A percentile compares a stretch with the other conserved stretches of the same genome.
Conservation (phyloP, 2,797 vertebrate species). For the Synaphobranchus kaupii region DNA sequence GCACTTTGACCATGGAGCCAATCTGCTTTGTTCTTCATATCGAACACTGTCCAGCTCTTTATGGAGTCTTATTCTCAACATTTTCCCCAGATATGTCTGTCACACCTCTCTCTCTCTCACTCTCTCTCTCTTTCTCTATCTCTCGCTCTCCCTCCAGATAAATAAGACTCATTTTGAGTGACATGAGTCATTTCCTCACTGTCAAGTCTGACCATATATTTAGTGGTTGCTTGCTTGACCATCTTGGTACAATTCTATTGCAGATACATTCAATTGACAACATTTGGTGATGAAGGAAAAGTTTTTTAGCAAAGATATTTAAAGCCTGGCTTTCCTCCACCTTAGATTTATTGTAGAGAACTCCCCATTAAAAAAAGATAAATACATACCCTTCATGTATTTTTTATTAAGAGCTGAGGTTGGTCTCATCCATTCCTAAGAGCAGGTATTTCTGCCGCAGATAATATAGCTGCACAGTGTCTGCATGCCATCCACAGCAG, state of each 20-base stretch:
- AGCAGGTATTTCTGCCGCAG: background rate
- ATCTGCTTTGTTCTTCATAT: background rate
- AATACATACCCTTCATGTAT: background rate
- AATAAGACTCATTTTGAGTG: no score
- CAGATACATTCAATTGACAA: background rate
- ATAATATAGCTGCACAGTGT: background rate
- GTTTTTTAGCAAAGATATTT: background rate
- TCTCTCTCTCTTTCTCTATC: background rate
- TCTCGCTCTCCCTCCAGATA: background rate
- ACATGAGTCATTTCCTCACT: no score
- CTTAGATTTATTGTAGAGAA: background rate
- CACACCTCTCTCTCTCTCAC: background rate
- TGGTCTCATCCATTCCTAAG: background rate
- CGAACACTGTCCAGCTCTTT: background rate
- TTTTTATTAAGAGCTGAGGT: background rate
- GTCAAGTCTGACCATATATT: no score
- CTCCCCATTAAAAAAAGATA: background rate
- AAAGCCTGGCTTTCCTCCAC: background rate
- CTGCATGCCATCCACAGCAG: background rate
- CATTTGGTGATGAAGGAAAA: background rate
- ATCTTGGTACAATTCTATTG: no score
- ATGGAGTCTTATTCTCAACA: background rate
- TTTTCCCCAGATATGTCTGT: background rate
- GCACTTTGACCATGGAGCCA: background rate
- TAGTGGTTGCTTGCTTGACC: no score